These are phyloP conservation scores for Romanogobio albipinnatus DNA, from an alignment of 2,113 vertebrate species.

Conservation along the genomic window DNA sequence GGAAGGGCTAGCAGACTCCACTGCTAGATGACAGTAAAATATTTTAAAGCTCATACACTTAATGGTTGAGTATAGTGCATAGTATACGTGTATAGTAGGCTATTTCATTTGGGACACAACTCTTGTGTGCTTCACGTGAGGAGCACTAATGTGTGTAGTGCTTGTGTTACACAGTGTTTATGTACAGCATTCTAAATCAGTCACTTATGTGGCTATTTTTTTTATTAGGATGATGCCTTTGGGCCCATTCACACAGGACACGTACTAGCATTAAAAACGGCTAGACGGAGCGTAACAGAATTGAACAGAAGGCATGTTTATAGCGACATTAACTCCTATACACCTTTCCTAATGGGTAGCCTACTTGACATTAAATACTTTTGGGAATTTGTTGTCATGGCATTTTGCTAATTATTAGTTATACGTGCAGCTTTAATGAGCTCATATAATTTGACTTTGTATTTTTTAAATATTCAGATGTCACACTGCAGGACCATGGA, in stretches of 20 bases:
- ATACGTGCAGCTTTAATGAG: slow-evolving; percentile 3
- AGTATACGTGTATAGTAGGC: too few species aligned
- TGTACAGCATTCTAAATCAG: not conserved
- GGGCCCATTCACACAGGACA: not conserved
- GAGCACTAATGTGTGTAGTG: not conserved
- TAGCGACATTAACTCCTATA: not conserved
- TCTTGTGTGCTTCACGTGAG: not conserved
- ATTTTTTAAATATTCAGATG: too few species aligned
- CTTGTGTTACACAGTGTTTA: not conserved
- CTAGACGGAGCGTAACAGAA: not conserved
- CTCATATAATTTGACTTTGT: not conserved
- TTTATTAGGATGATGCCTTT: not conserved
- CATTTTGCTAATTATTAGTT: slow-evolving; percentile 2
- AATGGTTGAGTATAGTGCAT: too few species aligned
- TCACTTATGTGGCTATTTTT: not conserved
- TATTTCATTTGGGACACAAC: not conserved
- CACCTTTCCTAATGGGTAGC: slow-evolving; percentile 13
- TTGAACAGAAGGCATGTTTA: not conserved
- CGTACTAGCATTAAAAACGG: slow-evolving; percentile 4
- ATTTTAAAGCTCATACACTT: too few species aligned
- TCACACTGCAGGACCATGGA: not conserved
- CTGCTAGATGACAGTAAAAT: too few species aligned
- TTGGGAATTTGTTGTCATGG: not conserved
- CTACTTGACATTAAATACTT: not conserved
- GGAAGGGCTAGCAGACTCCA: too few species aligned